Base-by-base conservation (phyloP, 2,113 vertebrate species). In the Paracanthobrama guichenoti region DNA sequence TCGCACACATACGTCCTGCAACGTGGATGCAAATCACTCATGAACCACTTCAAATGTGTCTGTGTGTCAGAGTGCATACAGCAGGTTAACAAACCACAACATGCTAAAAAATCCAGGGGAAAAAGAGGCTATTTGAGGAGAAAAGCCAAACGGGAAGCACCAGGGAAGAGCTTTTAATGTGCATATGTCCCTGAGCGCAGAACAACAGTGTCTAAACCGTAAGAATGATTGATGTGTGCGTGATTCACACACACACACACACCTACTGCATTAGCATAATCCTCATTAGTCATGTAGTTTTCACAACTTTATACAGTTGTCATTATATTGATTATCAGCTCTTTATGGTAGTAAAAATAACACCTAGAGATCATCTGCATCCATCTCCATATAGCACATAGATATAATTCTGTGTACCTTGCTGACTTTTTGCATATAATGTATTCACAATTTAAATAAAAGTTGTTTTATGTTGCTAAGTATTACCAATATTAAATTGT, bases 11-110 rank as follows among this genome's bases (percentile, higher is more conserved):
- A 66, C 88, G 92, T 91, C 92, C 93, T 89, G 92, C 91, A 96
- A 96, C 95, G 95, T 94, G 88, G 90, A 96, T 97, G 95, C 94
- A 97, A 96, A 97, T 96, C 77, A 89, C 86, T 82, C 48, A 59
- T 82, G 81, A 16, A 55, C 50, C 69, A 28, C 71, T 81, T 79
- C 66, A 78, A 26, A 73, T 50, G 67, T 73, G 75, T 78, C 24
- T 44, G 74, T 60, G 87, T 75, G 87, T 85, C 84, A 84, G 53
- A 60, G 71, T 72, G 88, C 16, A 66, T 59, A 53, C 86, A 31
- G 55, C 60, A 69, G 92, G 95, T 95, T 94, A 94, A 85, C 95
- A 96, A 94, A 89, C 76, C 42, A 92, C 93, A 94, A 93, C 94
- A 91, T 44, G 57, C 92, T 89, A 39, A 20, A 18, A 44, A 71